Conservation (phyloP, 2,888 invertebrate species). For the Macrosiphum euphorbiae region DNA sequence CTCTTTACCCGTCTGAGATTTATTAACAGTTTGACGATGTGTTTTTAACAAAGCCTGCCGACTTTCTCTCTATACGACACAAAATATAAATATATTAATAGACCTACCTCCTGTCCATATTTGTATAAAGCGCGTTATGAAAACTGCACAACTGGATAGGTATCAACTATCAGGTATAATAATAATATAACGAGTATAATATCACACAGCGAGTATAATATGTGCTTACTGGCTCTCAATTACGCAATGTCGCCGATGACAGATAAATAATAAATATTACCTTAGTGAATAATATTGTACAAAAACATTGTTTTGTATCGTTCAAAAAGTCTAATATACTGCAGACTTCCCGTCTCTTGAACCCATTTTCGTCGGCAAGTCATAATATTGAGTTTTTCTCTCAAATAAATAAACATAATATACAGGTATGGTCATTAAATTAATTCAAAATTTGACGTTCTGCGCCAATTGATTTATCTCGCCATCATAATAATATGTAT, state of each 20-base stretch:
- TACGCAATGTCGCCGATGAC: not conserved
- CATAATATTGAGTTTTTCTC: not conserved
- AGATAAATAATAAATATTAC: constrained; percentile 8
- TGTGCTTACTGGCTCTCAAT: not conserved
- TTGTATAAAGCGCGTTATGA: not conserved
- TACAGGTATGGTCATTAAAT: not conserved
- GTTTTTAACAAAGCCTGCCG: not conserved
- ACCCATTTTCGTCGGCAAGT: not conserved
- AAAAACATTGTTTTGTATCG: not conserved
- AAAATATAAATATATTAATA: not conserved
- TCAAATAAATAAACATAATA: not conserved
- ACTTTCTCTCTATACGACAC: not conserved
- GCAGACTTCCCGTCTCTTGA: not conserved
- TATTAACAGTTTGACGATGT: not conserved
- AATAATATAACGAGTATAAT: not conserved
- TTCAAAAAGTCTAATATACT: not conserved
- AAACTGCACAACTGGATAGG: not conserved
- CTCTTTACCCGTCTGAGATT: not conserved
- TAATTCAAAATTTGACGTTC: not conserved
- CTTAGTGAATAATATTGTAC: not conserved
- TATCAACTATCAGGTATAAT: not conserved
- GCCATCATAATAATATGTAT: not conserved
- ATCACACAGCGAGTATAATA: not conserved
- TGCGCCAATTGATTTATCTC: not conserved
- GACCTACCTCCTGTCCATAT: not conserved